A percentile compares a stretch with the other conserved stretches of the same genome.
These are phyloP conservation scores for Malurus melanocephalus DNA, from an alignment of 2,113 vertebrate genomes.

Conservation along the genomic window DNA sequence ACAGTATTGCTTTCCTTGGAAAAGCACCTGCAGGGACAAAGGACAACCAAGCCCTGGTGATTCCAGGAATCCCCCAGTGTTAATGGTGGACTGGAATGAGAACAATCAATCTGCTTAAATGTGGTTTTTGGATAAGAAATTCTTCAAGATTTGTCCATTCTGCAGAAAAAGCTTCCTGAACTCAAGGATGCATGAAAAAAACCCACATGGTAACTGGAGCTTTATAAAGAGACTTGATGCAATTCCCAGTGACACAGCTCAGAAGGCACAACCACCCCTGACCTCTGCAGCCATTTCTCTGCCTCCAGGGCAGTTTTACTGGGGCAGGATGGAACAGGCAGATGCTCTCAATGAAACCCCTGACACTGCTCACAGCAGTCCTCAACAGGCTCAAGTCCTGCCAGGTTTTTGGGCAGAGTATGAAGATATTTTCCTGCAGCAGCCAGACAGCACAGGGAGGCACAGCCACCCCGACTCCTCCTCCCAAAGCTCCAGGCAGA, in stretches of 20 bases:
- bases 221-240: not conserved
- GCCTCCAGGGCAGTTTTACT: not conserved
- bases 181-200: not conserved
- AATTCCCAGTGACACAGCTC: not conserved
- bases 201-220: not conserved
- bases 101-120: rapidly evolving
- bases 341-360: not conserved
- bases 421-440: rapidly evolving
- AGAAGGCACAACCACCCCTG: not conserved
- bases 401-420: not conserved
- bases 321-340: rapidly evolving
- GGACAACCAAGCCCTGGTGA: not conserved
- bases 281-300: not conserved
- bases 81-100: not conserved
- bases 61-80: not conserved
- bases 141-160: not conserved
- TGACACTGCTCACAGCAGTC: not conserved
- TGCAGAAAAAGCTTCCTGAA: not conserved
- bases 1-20: not conserved
- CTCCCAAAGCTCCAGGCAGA: not conserved
- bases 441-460: too few relatives aligned
- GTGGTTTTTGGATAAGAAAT: not conserved
- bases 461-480: not conserved
- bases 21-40: not conserved
- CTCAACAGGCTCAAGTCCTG: not conserved